Evolutionary conservation across 2,888 invertebrate species (phyloP).

Genomic region (Drosophila heteroneura): DNA sequence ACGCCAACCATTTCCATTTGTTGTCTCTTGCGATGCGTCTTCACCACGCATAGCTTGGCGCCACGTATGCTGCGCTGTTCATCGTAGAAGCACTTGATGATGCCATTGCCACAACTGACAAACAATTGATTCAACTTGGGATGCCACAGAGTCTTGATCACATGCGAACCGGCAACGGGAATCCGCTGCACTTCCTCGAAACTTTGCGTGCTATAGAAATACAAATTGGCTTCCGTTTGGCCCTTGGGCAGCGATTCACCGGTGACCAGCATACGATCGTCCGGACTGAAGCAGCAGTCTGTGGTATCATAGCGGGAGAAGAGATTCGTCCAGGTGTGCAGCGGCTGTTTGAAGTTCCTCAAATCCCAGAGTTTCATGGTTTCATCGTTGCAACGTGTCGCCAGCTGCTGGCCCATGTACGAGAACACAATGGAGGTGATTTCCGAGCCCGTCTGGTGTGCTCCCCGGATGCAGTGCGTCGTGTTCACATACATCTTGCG

Average conservation of each 20-base stretch:
- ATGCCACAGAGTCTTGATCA: slow-evolving; percentile 97
- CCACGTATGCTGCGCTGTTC: slow-evolving; percentile 94
- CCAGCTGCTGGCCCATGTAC: slow-evolving; percentile 90
- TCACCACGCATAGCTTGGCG: slow-evolving; percentile 95
- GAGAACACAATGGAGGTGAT: slow-evolving; percentile 95
- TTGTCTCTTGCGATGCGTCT: slow-evolving; percentile 91
- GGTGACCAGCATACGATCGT: slow-evolving; percentile 95
- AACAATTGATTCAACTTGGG: slow-evolving; percentile 99
- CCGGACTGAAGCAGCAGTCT: slow-evolving; percentile 93
- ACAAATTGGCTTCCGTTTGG: slow-evolving; percentile 89
- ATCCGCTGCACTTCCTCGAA: slow-evolving; percentile 91
- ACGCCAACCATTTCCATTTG: slow-evolving; percentile 95
- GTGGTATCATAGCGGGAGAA: slow-evolving; percentile 94
- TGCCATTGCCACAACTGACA: slow-evolving; percentile 95
- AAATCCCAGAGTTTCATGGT: slow-evolving; percentile 98
- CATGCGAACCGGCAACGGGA: slow-evolving; percentile 91
- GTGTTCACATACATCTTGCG: slow-evolving; percentile 96
- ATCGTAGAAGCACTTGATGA: slow-evolving; percentile 96
- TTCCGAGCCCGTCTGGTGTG: slow-evolving; percentile 92
- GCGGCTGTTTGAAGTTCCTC: slow-evolving; percentile 91
- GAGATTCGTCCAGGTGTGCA: slow-evolving; percentile 89
- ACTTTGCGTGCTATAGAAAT: slow-evolving; percentile 92
- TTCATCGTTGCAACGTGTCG: slow-evolving; percentile 95
- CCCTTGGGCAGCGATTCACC: slow-evolving; percentile 92
- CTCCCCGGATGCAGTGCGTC: slow-evolving; percentile 90